A percentile compares a stretch with the other conserved stretches of the same genome.
Evolutionary conservation across 2,113 vertebrate species (phyloP).

Genomic region (Anolis sagrei): DNA sequence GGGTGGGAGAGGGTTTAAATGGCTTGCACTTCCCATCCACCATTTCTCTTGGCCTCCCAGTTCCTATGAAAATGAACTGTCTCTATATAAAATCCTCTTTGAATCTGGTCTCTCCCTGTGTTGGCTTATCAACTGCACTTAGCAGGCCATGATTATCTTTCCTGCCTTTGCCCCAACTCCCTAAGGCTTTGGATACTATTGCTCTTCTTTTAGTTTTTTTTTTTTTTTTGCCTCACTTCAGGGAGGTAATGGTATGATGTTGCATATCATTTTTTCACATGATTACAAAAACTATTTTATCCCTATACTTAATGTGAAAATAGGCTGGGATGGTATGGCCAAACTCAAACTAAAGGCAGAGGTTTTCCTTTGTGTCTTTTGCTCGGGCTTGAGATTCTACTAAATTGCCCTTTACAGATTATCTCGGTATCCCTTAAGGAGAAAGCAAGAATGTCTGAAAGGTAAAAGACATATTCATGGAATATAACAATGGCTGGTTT

Average conservation of each 20-base stretch:
- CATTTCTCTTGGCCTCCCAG: too few species aligned
- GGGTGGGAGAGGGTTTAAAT: too few species aligned
- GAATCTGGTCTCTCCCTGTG: not conserved
- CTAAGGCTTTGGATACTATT: not conserved
- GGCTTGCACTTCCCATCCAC: too few species aligned
- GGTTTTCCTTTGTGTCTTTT: not conserved
- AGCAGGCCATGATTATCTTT: not conserved
- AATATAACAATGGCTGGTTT: not conserved
- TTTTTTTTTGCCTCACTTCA: not conserved
- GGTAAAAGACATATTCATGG: not conserved
- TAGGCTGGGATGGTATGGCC: not conserved
- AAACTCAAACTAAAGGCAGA: not conserved
- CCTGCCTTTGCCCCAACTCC: not conserved
- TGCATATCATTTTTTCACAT: not conserved
- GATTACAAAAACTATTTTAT: not conserved
- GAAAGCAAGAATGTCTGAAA: not conserved
- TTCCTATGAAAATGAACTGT: too few species aligned
- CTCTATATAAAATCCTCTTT: not conserved
- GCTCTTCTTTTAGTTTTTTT: not conserved
- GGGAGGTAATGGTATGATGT: too few species aligned
- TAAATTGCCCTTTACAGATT: not conserved
- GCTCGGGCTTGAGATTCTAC: not conserved
- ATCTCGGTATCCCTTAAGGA: not conserved
- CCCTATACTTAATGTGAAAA: not conserved
- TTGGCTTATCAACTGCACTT: too few species aligned